Conservation (phyloP, 2,797 vertebrate species). For the Cottoperca gobio region DNA sequence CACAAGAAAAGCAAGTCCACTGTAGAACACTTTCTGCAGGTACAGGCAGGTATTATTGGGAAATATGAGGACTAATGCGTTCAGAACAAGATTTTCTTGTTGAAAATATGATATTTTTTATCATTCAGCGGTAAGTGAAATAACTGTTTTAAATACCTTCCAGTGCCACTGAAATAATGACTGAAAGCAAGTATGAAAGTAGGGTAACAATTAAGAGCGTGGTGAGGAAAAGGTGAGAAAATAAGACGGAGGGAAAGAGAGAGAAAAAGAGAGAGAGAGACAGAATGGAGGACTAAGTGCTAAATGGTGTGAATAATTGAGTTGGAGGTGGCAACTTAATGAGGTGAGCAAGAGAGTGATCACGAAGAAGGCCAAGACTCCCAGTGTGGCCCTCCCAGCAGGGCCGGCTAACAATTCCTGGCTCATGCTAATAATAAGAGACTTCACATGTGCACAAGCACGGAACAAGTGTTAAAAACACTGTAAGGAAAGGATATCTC, state of each 20-base stretch:
- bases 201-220: slow-evolving; percentile 17
- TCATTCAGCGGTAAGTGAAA: not conserved
- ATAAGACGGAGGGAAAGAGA: not conserved
- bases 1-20: not conserved
- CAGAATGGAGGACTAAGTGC: slow-evolving; percentile 87
- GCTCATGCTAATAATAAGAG: slow-evolving; percentile 59
- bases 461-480: slow-evolving; percentile 11
- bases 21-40: not conserved
- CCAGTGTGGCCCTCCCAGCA: slow-evolving; percentile 77
- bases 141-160: slow-evolving; percentile 5
- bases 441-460: slow-evolving; percentile 37
- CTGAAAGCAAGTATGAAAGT: not conserved
- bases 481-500: slow-evolving; percentile 7
- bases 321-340: slow-evolving; percentile 90
- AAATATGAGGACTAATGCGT: not conserved
- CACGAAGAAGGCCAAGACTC: slow-evolving; percentile 68
- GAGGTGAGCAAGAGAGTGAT: slow-evolving; percentile 85
- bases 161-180: not conserved
- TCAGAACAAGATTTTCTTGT: slow-evolving; percentile 5
- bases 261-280: slow-evolving; percentile 2
- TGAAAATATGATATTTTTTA: not conserved
- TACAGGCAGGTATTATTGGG: not conserved
- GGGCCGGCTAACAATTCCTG: slow-evolving; percentile 73
- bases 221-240: slow-evolving; percentile 18
- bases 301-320: slow-evolving; percentile 94